Conservation (phyloP, 2,113 vertebrate species). For the Grus americana region DNA sequence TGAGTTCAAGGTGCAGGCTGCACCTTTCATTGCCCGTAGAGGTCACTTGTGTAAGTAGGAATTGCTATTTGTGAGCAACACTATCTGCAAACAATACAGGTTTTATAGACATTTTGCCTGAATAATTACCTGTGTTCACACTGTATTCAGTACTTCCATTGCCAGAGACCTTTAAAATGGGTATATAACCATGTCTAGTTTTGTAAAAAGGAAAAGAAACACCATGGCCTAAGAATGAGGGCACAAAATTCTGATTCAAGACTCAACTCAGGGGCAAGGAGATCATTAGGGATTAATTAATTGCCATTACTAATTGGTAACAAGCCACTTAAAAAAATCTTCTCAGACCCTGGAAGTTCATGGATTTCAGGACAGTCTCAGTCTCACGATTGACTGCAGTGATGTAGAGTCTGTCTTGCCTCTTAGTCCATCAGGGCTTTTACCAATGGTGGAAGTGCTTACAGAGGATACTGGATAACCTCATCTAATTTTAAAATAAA, state of each 20-base stretch:
- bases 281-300: not conserved
- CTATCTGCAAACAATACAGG: not conserved
- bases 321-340: not conserved
- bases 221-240: not conserved
- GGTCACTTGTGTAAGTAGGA: not conserved
- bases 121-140: not conserved
- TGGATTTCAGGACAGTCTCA: not conserved
- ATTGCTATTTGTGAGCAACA: not conserved
- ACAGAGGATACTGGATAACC: not conserved
- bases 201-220: not conserved
- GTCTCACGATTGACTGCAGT: not conserved
- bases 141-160: not conserved
- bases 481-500: slow-evolving; percentile 14
- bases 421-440: not conserved
- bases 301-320: not conserved
- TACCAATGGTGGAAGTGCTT: not conserved
- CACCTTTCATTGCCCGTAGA: not conserved
- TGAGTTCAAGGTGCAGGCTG: not conserved
- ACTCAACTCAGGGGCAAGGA: not conserved
- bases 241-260: not conserved
- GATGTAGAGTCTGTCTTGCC: not conserved
- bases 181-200: not conserved
- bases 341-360: not conserved
- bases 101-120: not conserved
- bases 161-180: not conserved